Percentiles rank a stretch among this genome's conserved stretches.
These are phyloP conservation scores for Drosophila punjabiensis DNA, from an alignment of 1,140 invertebrate genomes.

Conservation along the genomic window DNA sequence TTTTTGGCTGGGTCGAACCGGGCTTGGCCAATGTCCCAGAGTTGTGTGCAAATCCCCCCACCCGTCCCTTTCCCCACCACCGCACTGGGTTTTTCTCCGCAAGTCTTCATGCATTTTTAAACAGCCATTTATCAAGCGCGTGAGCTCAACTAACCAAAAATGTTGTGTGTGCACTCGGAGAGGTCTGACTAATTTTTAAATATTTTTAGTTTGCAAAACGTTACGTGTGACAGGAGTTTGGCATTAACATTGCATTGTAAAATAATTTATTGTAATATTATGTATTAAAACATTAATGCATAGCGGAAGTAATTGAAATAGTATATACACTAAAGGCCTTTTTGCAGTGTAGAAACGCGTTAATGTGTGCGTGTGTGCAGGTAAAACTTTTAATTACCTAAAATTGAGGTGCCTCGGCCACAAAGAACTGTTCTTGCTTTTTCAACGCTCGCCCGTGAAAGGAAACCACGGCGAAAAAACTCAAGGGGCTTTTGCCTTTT, in stretches of 20 bases:
- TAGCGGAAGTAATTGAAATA: background rate
- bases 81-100: conserved; percentile 8
- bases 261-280: background rate
- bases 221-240: background rate
- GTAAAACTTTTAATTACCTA: conserved; percentile 72
- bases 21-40: conserved; percentile 30
- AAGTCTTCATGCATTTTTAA: conserved; percentile 74
- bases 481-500: conserved; percentile 37
- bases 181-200: background rate
- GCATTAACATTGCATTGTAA: too few relatives aligned
- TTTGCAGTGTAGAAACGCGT: background rate
- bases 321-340: background rate
- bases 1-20: conserved; percentile 1
- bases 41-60: background rate
- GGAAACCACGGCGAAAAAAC: conserved; percentile 16
- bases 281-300: background rate
- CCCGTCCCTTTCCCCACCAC: background rate
- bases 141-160: conserved; percentile 44
- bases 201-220: background rate
- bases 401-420: conserved; percentile 56
- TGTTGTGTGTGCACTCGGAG: conserved; percentile 23
- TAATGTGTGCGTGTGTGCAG: conserved; percentile 12
- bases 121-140: conserved; percentile 72
- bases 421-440: conserved; percentile 44
- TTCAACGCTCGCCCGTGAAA: conserved; percentile 19